Evolutionary conservation across 2,888 invertebrate genomes (phyloP), one percentile per base, ranked within the genome.

Genomic region (Epinotia nisella): DNA sequence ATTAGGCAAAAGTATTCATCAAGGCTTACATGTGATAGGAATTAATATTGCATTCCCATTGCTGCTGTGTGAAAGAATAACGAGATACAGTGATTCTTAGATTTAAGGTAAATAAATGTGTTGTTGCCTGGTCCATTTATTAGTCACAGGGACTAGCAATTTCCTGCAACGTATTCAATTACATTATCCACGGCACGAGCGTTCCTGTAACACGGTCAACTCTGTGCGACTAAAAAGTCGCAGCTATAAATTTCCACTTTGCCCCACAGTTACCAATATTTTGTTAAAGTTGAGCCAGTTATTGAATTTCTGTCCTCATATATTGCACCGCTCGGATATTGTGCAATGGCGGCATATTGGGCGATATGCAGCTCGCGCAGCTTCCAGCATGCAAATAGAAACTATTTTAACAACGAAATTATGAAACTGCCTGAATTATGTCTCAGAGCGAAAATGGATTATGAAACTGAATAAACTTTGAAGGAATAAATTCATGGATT

Each of bases 241-340:
- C 60, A 9, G 73, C 77, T 69, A 80, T 84, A 81, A 83, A 84
- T 84, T 80, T 76, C 41, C 75, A 77, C 75, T 78, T 73, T 74
- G 71, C 67, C 64, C 75, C 77, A 73, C 77, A 74, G 78, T 75
- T 75, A 75, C 77, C 74, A 74, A 81, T 82, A 82, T 79, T 82
- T 81, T 78, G 78, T 75, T 77, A 75, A 81, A 83, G 78, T 83
- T 81, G 51, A 62, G 60, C 75, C 79, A 76, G 81, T 81, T 83
- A 82, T 84, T 84, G 80, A 82, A 81, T 80, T 80, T 78, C 71
- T 65, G 76, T 62, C 62, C 59, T 19, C 55, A 13, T 67, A 61
- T 67, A 67, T 61, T 61, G 70, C 35, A 66, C 19, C 56, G 55
- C 51, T 29, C 41, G 64, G 70, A 68, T 72, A 72, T 72, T 72